Conservation (phyloP, 2,113 vertebrate genomes). For the Spea multiplicata region DNA sequence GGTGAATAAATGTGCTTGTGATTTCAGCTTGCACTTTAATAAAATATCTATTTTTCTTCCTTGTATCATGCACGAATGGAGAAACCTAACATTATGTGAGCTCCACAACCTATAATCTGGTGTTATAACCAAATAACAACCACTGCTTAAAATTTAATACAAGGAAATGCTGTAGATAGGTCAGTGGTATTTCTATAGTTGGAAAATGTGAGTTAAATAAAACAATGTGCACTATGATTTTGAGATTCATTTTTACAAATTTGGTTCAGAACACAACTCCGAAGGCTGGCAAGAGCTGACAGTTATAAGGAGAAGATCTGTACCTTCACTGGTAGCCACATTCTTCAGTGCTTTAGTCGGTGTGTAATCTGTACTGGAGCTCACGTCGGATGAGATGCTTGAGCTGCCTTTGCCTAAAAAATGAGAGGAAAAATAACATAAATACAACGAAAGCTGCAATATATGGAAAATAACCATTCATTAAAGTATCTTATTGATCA, state of each 20-base stretch:
- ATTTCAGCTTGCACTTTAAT: too few relatives aligned
- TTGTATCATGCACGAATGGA: too few relatives aligned
- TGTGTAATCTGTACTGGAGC: conserved; percentile 97
- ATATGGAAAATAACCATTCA: too few relatives aligned
- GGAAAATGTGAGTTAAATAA: background rate
- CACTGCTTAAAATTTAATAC: too few relatives aligned
- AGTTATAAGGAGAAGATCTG: conserved; percentile 78
- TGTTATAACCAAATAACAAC: too few relatives aligned
- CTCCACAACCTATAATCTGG: too few relatives aligned
- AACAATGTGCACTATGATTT: background rate
- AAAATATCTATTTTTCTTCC: too few relatives aligned
- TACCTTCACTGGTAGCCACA: conserved; percentile 98
- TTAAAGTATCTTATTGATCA: too few relatives aligned
- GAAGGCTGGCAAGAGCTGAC: conserved; percentile 24
- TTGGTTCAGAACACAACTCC: background rate
- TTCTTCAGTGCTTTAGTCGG: conserved; percentile 94
- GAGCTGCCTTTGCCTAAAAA: conserved; percentile 96
- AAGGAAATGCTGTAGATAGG: too few relatives aligned
- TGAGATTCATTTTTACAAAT: background rate
- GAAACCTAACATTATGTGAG: too few relatives aligned
- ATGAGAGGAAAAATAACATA: conserved; percentile 43
- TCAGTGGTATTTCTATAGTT: conserved; percentile 8
- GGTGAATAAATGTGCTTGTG: too few relatives aligned
- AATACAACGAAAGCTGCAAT: background rate
- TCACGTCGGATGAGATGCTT: conserved; percentile 99